Evolutionary conservation across 2,797 vertebrate genomes (phyloP), one percentile per base, ranked within the genome.

Genomic region (Sparus aurata): DNA sequence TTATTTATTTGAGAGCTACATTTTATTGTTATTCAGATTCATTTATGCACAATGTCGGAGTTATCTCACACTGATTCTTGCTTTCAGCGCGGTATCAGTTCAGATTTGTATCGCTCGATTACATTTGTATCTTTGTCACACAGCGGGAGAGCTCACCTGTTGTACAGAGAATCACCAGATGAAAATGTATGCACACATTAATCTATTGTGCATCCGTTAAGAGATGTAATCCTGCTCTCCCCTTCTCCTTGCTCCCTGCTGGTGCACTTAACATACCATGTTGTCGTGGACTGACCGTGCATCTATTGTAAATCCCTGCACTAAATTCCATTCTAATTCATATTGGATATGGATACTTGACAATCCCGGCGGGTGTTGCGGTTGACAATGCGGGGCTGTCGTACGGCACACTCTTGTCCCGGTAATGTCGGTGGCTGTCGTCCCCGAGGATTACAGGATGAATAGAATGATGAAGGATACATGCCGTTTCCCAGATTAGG

Each of bases 401-500:
- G 77, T 78, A 81, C 86, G 85, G 78, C 84, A 81, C 58, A 30
- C 83, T 82, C 62, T 58, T 53, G 79, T 83, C 52, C 74, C 49
- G 11, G 70, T 80, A 27, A 82, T 79, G 84, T 84, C 17, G 15
- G 69, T 50, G 83, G 72, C 75, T 85, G 79, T 85, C 83, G 74
- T 90, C 78, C 78, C 76, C 2, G 20, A 38, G 91, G 93, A 94
- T 94, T 94, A 94, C 43, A 22, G 87, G 80, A 90, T 49, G 69
- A 87, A 83, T 69, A 81, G 60, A 90, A 87, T 64, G 84, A 90
- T 71, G 77, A 91, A 84, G 77, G 83, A 92, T 91, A 82, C 90
- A 85, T 85, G 89, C 68, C 25, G 72, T 82, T 91, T 91, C 84
- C 73, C 89, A 93, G 93, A 94, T 92, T 93, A 94, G 85, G 80